A percentile compares a stretch with the other conserved stretches of the same genome.
Evolutionary conservation across 2,888 invertebrate genomes (phyloP).

Genomic region (Venustoraphidia nigricollis): DNA sequence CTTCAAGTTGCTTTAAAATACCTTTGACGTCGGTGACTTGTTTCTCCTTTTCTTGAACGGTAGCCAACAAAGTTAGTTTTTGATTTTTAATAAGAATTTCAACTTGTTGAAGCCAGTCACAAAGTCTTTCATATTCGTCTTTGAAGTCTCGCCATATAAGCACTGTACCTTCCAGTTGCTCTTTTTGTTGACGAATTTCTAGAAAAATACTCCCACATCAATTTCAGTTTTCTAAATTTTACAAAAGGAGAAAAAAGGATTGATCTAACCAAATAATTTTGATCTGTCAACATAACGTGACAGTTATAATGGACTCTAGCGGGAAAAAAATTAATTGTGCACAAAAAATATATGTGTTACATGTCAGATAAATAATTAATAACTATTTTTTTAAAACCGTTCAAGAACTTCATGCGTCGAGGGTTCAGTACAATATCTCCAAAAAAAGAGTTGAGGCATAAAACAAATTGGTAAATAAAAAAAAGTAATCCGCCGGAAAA

Average conservation of each 20-base stretch:
- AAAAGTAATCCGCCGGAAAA: too few species aligned
- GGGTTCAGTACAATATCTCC: too few species aligned
- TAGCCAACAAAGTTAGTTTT: conserved; percentile 66
- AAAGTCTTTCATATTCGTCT: conserved; percentile 79
- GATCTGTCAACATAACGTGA: not conserved
- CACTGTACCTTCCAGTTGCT: conserved; percentile 65
- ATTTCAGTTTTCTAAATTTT: too few species aligned
- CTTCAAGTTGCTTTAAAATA: conserved; percentile 54
- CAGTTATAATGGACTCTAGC: not conserved
- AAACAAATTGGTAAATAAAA: too few species aligned
- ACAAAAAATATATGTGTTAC: too few species aligned
- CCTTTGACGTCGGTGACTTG: conserved; percentile 71
- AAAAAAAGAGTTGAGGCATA: too few species aligned
- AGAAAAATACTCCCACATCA: conserved; percentile 6
- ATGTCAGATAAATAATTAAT: too few species aligned
- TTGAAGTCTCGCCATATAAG: conserved; percentile 81
- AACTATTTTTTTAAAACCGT: too few species aligned
- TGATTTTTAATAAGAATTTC: conserved; percentile 83
- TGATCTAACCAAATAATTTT: not conserved
- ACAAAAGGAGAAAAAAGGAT: conserved; percentile 3
- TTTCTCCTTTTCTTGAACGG: conserved; percentile 66
- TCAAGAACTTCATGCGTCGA: too few species aligned
- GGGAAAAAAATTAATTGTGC: too few species aligned
- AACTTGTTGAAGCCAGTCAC: conserved; percentile 86
- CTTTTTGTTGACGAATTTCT: conserved; percentile 74